These are phyloP conservation scores for Thaumetopoea pityocampa DNA, from an alignment of 1,140 invertebrate genomes.

Conservation along the genomic window DNA sequence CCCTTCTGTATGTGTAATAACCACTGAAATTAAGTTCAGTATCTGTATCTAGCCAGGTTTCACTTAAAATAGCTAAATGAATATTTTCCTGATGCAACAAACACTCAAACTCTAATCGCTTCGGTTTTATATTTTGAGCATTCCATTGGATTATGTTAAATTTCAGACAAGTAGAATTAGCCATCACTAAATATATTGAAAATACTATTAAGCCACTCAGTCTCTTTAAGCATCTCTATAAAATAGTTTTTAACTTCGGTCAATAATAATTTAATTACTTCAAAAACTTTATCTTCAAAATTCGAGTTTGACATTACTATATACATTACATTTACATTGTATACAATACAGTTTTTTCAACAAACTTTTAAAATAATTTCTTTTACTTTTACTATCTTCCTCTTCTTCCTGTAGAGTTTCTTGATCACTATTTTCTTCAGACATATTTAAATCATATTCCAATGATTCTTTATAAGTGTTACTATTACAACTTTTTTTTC, in stretches of 20 bases:
- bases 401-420: no score
- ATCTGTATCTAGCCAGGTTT: slow-evolving; percentile 14
- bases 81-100: slow-evolving; percentile 11
- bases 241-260: background rate
- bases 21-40: slow-evolving; percentile 2
- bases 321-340: no score
- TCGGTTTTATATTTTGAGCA: slow-evolving; percentile 13
- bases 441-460: no score
- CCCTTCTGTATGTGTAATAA: slow-evolving; percentile 7
- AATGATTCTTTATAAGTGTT: no score
- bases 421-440: no score
- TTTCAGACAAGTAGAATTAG: background rate
- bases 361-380: no score
- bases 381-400: no score
- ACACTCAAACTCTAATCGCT: slow-evolving; percentile 4
- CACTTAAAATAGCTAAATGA: slow-evolving; percentile 9
- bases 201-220: background rate
- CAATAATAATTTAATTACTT: no score
- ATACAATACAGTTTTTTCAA: no score
- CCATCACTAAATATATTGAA: background rate
- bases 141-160: slow-evolving; percentile 21
- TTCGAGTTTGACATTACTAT: no score
- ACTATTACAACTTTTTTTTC: no score
- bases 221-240: background rate
- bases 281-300: no score